These are phyloP conservation scores for Zhuqinia jingwanae DNA, from an alignment of 2,888 invertebrate genomes.

Conservation along the genomic window DNA sequence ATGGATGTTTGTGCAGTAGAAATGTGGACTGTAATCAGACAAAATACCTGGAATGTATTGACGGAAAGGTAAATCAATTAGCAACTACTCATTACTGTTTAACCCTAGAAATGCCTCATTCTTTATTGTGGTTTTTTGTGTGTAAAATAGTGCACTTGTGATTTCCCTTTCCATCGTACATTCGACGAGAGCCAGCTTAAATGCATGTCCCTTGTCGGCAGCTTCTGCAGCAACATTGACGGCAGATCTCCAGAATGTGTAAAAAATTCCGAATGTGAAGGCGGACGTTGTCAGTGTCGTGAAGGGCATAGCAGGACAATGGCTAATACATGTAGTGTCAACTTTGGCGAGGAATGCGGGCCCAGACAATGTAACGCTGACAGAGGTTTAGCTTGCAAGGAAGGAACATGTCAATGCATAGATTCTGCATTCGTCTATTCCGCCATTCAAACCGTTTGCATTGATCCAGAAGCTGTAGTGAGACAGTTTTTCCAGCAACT, in stretches of 20 bases:
- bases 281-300: constrained; percentile 59
- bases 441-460: constrained; percentile 49
- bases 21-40: constrained; percentile 49
- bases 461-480: constrained; percentile 66
- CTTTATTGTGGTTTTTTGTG: background rate
- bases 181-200: constrained; percentile 59
- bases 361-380: constrained; percentile 65
- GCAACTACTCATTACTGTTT: background rate
- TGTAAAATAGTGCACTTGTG: constrained; percentile 63
- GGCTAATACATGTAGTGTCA: constrained; percentile 40
- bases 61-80: constrained; percentile 60
- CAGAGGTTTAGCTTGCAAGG: constrained; percentile 70
- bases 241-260: constrained; percentile 55
- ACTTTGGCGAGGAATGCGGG: constrained; percentile 59
- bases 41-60: constrained; percentile 69
- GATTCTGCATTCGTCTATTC: constrained; percentile 67
- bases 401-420: constrained; percentile 65
- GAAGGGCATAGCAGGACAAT: constrained; percentile 61
- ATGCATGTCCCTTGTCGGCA: constrained; percentile 67
- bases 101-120: background rate
- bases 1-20: constrained; percentile 62
- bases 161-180: constrained; percentile 56
- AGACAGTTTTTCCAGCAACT: constrained; percentile 33
- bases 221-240: constrained; percentile 25
- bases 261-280: constrained; percentile 62